Base-by-base conservation (phyloP, 2,113 vertebrate species). In the Syrmaticus mikado region DNA sequence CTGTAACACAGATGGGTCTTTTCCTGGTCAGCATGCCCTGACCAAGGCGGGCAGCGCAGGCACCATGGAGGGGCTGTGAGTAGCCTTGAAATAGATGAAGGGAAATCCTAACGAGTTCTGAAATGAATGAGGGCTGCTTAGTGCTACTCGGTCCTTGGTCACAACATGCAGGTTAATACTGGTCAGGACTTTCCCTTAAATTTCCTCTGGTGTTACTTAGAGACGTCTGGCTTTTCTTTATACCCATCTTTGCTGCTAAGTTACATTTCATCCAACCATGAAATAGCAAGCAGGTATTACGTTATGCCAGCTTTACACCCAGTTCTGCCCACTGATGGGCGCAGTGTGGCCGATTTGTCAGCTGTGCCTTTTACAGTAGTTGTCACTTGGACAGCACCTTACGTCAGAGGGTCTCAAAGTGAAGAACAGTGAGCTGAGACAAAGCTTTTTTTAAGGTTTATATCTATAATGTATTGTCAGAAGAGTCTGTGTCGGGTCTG, bases 271-370 rank as follows among this genome's bases (percentile, higher is more conserved):
- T 30, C 72, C 36, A 20, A 2, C 27, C 65, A 14, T 0, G 1
- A 3, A 53, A 0, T 4, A 10, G 5, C 21, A 1, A 2, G 2
- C 0, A 0, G 68, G 34, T 38, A 5, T 24, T 2, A 0, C 13
- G 22, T 55, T 66, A 4, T 4, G 13, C 70, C 77, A 65, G 53
- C 32, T 13, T 45, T 32, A 12, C 38, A 8, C 10, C 25, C 40
- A 8, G n/a, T 0, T 6, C 6, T 6, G 50, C 62, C 55, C 1
- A 0, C 25, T 20, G 14, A 20, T 19, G 30, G 21, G 20, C 22
- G 4, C 32, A 41, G 24, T 14, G 17, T 0, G 45, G n/a, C 65
- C 25, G 20, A 0, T 40, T 3, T n/a, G 41, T 34, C 57, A 6
- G 1, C 45, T 22, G 11, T 6, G 58, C 48, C 8, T 5, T 30